phyloP scores from a whole-genome alignment of 2,888 invertebrate species.

The Tipula helvola region DNA sequence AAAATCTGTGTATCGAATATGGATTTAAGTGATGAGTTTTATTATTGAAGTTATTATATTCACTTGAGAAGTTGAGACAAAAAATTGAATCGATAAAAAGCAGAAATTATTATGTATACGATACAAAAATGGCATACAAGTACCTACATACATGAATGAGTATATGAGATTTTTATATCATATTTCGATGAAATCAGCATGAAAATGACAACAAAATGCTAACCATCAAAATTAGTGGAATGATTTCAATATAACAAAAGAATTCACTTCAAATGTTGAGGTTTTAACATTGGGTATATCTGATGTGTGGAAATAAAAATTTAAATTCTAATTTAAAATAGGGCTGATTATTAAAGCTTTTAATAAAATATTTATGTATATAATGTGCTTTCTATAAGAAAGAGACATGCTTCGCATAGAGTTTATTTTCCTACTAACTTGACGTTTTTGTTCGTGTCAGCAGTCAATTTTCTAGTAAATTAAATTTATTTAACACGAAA shows the following conservation, averaged over 20 bases:
- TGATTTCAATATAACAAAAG: too few species aligned
- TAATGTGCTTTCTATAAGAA: too few species aligned
- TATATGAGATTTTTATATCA: not conserved
- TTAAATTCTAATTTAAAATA: not conserved
- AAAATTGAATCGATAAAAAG: not conserved
- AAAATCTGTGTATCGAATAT: not conserved
- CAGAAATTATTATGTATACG: not conserved
- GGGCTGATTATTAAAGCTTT: too few species aligned
- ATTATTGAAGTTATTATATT: not conserved
- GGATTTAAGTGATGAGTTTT: not conserved
- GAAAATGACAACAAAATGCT: not conserved
- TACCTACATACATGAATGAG: not conserved
- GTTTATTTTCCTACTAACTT: too few species aligned
- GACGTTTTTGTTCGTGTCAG: too few species aligned
- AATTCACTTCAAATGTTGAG: too few species aligned
- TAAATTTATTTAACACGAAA: too few species aligned
- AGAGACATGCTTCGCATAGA: too few species aligned
- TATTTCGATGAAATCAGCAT: not conserved
- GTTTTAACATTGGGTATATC: too few species aligned
- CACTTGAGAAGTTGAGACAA: not conserved
- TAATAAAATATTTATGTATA: too few species aligned
- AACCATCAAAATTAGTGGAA: not conserved
- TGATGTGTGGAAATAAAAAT: too few species aligned
- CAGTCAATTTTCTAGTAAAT: too few species aligned
- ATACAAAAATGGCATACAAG: not conserved